These are phyloP conservation scores for Petrocephalus schoutedeni DNA, from an alignment of 2,797 vertebrate species.

Conservation along the genomic window DNA sequence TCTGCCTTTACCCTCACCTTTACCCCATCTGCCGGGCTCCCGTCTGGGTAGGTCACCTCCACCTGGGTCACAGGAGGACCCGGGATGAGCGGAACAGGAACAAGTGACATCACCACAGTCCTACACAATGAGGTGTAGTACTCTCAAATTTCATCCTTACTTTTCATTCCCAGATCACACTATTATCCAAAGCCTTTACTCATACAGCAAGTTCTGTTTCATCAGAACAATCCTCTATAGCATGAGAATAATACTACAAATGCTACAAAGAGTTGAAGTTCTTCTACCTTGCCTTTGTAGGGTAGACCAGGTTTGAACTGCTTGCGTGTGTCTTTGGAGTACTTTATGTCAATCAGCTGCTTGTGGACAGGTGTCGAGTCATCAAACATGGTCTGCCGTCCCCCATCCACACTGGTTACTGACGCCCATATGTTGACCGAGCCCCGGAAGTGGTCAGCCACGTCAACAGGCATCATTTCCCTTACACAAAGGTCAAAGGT, in stretches of 20 bases:
- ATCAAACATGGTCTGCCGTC: constrained; percentile 78
- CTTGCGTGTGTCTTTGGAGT: constrained; percentile 84
- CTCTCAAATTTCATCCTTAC: background rate
- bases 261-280: background rate
- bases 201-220: background rate
- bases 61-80: constrained; percentile 57
- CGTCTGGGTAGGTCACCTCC: constrained; percentile 83
- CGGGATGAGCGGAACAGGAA: background rate
- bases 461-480: constrained; percentile 84
- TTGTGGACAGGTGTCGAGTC: constrained; percentile 85
- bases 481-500: constrained; percentile 78
- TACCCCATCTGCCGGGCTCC: constrained; percentile 80
- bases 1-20: constrained; percentile 82
- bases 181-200: background rate
- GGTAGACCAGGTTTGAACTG: constrained; percentile 91
- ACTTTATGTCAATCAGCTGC: constrained; percentile 87
- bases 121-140: background rate
- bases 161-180: background rate
- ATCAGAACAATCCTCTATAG: background rate
- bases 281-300: constrained; percentile 81
- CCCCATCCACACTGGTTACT: constrained; percentile 72
- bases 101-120: background rate
- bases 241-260: background rate
- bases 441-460: constrained; percentile 87
- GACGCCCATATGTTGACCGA: constrained; percentile 82